These are phyloP conservation scores for Sebastes trivittatus DNA, from an alignment of 2,797 vertebrate species.

Conservation along the genomic window DNA sequence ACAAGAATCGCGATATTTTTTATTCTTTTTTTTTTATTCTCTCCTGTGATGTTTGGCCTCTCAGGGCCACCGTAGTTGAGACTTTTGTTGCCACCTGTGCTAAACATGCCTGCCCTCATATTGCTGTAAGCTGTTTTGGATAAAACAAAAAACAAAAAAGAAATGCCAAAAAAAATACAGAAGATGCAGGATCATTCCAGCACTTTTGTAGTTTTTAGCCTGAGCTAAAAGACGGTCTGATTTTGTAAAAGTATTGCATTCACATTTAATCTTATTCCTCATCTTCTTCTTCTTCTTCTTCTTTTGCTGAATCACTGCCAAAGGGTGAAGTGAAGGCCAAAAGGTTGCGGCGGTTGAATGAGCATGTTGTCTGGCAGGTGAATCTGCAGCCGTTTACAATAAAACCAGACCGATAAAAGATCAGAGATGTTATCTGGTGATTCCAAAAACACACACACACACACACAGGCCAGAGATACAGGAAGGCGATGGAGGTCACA, in stretches of 20 bases:
- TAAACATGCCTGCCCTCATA: background rate
- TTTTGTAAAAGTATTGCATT: background rate
- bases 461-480: slow-evolving; percentile 20
- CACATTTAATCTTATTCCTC: background rate
- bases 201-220: background rate
- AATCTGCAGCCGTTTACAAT: slow-evolving; percentile 58
- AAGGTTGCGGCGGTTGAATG: slow-evolving; percentile 18
- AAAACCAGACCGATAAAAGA: slow-evolving; percentile 46
- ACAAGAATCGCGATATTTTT: background rate
- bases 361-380: slow-evolving; percentile 56
- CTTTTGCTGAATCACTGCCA: background rate
- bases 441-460: slow-evolving; percentile 21
- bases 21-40: background rate
- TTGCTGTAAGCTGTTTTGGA: background rate
- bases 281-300: background rate
- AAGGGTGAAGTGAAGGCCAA: slow-evolving; percentile 30
- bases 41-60: background rate
- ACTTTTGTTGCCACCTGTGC: background rate
- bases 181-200: background rate
- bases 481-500: slow-evolving; percentile 46
- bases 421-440: slow-evolving; percentile 48
- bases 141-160: background rate
- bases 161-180: background rate
- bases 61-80: background rate
- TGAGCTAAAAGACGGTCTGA: background rate